Evolutionary conservation across 1,140 invertebrate species (phyloP), one percentile per base, ranked within the genome.

Genomic region (Aleiodes sp.): DNA sequence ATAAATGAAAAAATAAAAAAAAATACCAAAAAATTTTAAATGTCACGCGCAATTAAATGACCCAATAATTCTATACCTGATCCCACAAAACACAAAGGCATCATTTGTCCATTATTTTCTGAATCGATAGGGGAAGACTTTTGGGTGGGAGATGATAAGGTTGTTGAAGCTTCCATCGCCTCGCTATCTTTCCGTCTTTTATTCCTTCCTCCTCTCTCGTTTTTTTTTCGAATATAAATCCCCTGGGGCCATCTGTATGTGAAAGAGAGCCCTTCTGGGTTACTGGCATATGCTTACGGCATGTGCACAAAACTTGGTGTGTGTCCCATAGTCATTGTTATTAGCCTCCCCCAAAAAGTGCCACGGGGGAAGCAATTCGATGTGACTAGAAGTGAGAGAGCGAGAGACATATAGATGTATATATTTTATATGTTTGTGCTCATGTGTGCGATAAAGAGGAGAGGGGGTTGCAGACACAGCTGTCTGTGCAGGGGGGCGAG

Each of bases 281-380:
- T 12, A 24, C 46, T 52, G 71, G 77, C 76, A 80, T 82, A 79
- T 80, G 75, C 75, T 68, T 70, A 73, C 70, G 70, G 73, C 75
- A 77, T 77, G 75, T 79, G 75, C 73, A 74, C 68, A 74, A 12
- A 52, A 52, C 46, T 52, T 52, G 46, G 70, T 63, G 67, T 70
- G 75, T 75, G 78, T 80, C 73, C 46, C 46, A 52, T 71, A 73
- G 72, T 73, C 73, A 77, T 75, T 79, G 77, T 81, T 72, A 76
- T 74, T 77, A 77, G 62, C 76, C 77, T 78, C 76, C 77, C 76
- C 71, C 70, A 76, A 75, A 76, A 66, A 63, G 46, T 72, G 59
- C 62, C 57, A 52, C 41, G 41, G 46, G 66, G 59, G 33, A 59
- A 2, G 41, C 41, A 46, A 46, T 4, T n/a, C 41, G 41, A 46